These are phyloP conservation scores for Eonycteris spelaea DNA, from an alignment of 2,113 vertebrate species.

Conservation along the genomic window DNA sequence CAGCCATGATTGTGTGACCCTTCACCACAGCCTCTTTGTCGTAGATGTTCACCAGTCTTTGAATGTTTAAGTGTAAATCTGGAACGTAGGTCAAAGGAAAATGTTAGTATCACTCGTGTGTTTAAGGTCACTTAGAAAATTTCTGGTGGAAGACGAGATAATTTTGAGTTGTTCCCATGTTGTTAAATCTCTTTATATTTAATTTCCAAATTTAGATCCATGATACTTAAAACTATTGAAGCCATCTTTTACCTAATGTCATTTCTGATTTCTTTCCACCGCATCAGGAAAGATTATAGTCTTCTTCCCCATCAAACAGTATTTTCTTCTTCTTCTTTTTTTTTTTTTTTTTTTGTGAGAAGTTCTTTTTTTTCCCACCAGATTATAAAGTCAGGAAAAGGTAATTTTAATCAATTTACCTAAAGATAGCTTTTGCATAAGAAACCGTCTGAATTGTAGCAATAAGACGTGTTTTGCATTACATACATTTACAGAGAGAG, in stretches of 20 bases:
- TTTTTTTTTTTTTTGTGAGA: neutral
- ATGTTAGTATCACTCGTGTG: neutral
- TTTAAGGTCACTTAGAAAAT: neutral
- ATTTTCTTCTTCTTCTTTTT: neutral
- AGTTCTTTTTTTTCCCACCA: neutral
- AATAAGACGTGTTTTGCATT: neutral
- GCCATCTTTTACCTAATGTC: neutral
- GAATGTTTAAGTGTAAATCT: neutral
- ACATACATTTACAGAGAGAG: neutral
- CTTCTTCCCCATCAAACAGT: neutral
- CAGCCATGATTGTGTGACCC: neutral
- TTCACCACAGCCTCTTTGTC: neutral
- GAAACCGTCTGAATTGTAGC: neutral
- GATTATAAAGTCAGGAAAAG: neutral
- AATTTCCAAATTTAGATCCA: neutral
- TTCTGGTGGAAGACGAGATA: neutral
- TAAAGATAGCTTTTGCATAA: neutral
- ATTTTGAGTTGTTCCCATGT: neutral
- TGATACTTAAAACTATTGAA: neutral
- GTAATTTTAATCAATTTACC: neutral
- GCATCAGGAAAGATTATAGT: neutral
- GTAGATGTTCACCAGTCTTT: neutral
- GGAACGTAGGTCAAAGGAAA: neutral
- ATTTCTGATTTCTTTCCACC: neutral
- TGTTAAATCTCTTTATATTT: neutral